A percentile compares a stretch with the other conserved stretches of the same genome.
These are phyloP conservation scores for Aramus guarauna DNA, from an alignment of 2,113 vertebrate genomes.

Conservation along the genomic window DNA sequence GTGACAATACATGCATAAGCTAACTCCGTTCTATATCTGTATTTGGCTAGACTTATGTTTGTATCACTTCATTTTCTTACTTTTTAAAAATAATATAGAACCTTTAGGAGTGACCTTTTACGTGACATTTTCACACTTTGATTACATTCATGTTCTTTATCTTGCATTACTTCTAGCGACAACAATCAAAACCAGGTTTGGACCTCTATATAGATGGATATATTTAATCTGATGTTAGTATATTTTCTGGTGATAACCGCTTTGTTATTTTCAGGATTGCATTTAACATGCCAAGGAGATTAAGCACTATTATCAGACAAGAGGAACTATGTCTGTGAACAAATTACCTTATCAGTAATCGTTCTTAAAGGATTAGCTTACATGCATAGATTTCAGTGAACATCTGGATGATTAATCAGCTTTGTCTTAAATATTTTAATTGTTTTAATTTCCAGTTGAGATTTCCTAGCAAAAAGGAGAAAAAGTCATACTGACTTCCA, in stretches of 20 bases:
- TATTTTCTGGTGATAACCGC: not conserved
- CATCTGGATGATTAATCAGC: not conserved
- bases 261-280: not conserved
- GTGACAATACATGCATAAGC: not conserved
- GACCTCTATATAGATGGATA: not conserved
- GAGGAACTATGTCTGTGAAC: not conserved
- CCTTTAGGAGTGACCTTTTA: not conserved
- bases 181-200: not conserved
- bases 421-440: not conserved
- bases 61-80: not conserved
- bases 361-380: constrained; percentile 7
- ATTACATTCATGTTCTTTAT: not conserved
- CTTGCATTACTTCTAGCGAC: not conserved
- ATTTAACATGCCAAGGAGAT: not conserved
- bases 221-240: not conserved
- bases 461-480: not conserved
- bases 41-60: not conserved
- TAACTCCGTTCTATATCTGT: not conserved
- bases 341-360: not conserved
- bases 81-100: not conserved
- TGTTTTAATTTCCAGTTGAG: not conserved
- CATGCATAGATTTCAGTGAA: not conserved
- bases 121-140: not conserved
- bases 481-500: not conserved
- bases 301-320: not conserved